Base-by-base conservation (phyloP, 2,113 vertebrate genomes). In the Hydrochoerus hydrochaeris region DNA sequence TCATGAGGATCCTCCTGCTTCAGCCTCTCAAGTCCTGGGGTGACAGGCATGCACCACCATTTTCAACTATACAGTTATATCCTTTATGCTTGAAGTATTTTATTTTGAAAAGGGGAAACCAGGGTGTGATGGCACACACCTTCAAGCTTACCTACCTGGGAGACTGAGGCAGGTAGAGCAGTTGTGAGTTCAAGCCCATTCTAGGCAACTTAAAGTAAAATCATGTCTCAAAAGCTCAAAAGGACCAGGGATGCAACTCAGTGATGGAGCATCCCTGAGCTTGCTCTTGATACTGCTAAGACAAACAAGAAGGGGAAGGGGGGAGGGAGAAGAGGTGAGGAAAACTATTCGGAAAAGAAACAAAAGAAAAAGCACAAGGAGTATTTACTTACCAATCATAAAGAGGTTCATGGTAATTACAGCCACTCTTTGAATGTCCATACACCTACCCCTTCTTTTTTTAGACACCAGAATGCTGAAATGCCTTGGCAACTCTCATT, bases 391-490 rank as follows among this genome's bases (percentile, higher is more conserved):
- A 38, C 54, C 71, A 38, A 78, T 46, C 38, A 67, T 3, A 10
- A 82, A 1, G 19, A 65, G 30, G 63, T 65, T 67, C 13, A 75
- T 75, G n/a, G 65, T 30, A 90, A 73, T 30, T 77, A 85, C n/a
- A 57, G 63, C 24, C 83, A 75, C 46, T 88, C 24, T 65, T 88
- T 94, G 26, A 75, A 88, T 89, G 88, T 81, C 91, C 3, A 67
- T 17, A n/a, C 28, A 83, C 17, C 30, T 28, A 49, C 16, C 1
- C 32, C 1, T 11, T 17, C 30, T 82, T 77, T 91, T 60, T 87
- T 57, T 28, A 84, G 90, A 92, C 26, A 85, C 13, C 28, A 65
- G 46, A 80, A 85, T 65, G 5, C 32, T 69, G 65, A 96, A 92
- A 92, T 78, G 19, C 38, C 58, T 91, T 92, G 63, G 52, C 28